Evolutionary conservation across 2,888 invertebrate genomes (phyloP).

Genomic region (Trichopria drosophilae): DNA sequence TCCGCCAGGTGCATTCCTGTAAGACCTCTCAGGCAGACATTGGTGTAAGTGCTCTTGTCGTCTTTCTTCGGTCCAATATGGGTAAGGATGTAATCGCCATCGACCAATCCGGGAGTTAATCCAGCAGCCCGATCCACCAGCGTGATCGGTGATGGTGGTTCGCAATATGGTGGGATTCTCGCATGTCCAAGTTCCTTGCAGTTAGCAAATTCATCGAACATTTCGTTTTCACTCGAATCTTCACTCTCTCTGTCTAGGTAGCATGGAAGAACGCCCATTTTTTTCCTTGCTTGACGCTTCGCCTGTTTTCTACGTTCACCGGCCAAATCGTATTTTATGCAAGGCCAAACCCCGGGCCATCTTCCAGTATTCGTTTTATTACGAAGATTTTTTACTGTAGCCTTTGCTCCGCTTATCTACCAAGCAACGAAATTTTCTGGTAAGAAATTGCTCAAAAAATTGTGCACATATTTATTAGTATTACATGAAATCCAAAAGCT

Average conservation of each 20-base stretch:
- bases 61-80: conserved; percentile 36
- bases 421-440: no score
- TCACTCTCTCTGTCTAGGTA: conserved; percentile 23
- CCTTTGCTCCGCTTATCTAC: no score
- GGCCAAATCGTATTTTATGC: conserved; percentile 35
- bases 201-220: conserved; percentile 38
- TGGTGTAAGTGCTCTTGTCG: conserved; percentile 37
- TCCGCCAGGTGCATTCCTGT: conserved; percentile 51
- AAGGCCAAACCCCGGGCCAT: conserved; percentile 45
- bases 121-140: conserved; percentile 44
- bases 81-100: conserved; percentile 47
- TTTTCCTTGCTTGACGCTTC: conserved; percentile 31
- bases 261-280: conserved; percentile 40
- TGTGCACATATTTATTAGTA: no score
- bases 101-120: conserved; percentile 46
- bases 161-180: conserved; percentile 39
- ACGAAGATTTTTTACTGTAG: no score
- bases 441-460: no score
- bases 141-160: conserved; percentile 4
- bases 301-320: conserved; percentile 29
- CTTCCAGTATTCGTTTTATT: conserved; percentile 30
- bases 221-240: conserved; percentile 32
- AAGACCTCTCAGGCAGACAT: conserved; percentile 46
- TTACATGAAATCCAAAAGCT: no score
- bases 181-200: conserved; percentile 50